phyloP scores from a whole-genome alignment of 2,888 invertebrate genomes.

The Lycia hirtaria region DNA sequence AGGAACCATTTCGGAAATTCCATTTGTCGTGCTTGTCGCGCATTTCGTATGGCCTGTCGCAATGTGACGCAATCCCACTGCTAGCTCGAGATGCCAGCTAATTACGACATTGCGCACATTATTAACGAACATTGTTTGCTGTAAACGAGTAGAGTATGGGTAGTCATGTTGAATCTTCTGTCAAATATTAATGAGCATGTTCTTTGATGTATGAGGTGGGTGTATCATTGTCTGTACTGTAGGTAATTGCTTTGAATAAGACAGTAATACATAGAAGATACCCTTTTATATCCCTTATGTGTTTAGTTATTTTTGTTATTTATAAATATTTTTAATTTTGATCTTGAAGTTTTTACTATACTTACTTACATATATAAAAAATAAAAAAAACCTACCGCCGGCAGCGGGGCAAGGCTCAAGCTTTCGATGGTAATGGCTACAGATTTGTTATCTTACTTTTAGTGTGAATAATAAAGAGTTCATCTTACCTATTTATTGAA shows the following conservation, averaged over 20 bases:
- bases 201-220: background rate
- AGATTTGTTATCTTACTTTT: too few relatives aligned
- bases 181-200: conserved; percentile 7
- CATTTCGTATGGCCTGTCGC: conserved; percentile 7
- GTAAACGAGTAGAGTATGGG: background rate
- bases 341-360: too few relatives aligned
- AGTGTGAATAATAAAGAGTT: too few relatives aligned
- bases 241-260: background rate
- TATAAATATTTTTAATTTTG: too few relatives aligned
- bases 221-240: background rate
- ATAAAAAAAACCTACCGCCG: too few relatives aligned
- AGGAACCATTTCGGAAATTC: conserved; percentile 4
- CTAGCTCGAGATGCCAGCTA: background rate
- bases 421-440: too few relatives aligned
- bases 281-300: too few relatives aligned
- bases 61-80: background rate
- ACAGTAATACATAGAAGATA: background rate
- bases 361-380: too few relatives aligned
- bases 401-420: too few relatives aligned
- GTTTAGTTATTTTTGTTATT: too few relatives aligned
- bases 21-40: conserved; percentile 5
- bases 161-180: conserved; percentile 7
- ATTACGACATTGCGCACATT: conserved; percentile 19
- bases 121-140: conserved; percentile 4
- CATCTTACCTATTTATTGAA: too few relatives aligned